Evolutionary conservation across 2,888 invertebrate genomes (phyloP).

Genomic region (Bimastos eiseni): DNA sequence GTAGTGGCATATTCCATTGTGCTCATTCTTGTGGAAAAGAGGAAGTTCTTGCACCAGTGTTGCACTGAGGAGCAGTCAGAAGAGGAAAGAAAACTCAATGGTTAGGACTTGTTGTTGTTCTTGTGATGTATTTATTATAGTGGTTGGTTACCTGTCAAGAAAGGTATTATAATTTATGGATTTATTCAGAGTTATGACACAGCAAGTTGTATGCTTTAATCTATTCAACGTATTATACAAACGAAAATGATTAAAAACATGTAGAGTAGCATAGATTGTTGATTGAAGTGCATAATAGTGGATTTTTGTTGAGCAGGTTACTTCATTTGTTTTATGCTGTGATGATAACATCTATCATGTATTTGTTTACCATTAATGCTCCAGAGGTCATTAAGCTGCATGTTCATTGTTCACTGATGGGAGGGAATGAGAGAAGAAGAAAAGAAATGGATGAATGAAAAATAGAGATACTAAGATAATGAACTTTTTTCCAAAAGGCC

Average conservation of each 20-base stretch:
- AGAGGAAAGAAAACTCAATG: not conserved
- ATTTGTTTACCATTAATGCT: no score
- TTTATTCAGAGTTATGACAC: no score
- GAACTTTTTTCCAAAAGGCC: no score
- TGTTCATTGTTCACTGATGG: no score
- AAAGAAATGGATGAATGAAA: no score
- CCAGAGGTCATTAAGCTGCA: no score
- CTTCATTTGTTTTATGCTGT: not conserved
- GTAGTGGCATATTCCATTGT: not conserved
- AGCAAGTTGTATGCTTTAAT: not conserved
- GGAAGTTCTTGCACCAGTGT: not conserved
- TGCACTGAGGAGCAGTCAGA: not conserved
- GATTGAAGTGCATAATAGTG: not conserved
- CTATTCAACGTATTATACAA: not conserved
- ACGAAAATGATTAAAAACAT: not conserved
- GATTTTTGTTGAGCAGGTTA: not conserved
- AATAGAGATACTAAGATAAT: no score
- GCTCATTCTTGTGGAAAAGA: not conserved
- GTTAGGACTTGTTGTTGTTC: not conserved
- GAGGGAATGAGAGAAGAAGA: no score
- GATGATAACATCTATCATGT: not conserved
- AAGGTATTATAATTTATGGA: no score
- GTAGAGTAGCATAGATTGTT: not conserved
- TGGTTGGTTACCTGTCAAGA: not conserved
- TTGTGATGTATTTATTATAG: not conserved